Evolutionary conservation across 2,888 invertebrate species (phyloP).

Genomic region (Polymixis flavicincta): DNA sequence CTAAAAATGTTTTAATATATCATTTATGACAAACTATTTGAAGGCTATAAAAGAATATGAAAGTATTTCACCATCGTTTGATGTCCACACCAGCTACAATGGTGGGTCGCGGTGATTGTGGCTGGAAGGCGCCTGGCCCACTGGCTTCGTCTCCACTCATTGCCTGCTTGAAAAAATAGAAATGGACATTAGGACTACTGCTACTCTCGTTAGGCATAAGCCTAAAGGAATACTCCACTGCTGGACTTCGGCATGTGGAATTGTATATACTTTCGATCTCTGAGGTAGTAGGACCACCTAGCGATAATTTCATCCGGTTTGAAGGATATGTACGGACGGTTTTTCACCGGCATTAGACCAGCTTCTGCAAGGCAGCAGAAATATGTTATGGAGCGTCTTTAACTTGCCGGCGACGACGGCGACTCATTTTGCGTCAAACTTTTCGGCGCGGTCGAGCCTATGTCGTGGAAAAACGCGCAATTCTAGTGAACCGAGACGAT

Average conservation of each 20-base stretch:
- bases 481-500: neutral
- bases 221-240: no score
- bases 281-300: neutral
- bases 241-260: neutral
- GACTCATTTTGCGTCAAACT: neutral
- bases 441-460: neutral
- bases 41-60: neutral
- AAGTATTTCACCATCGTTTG: slow-evolving; percentile 76
- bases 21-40: neutral
- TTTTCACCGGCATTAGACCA: neutral
- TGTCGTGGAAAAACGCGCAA: neutral
- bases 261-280: neutral
- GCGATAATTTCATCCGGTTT: neutral
- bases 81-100: slow-evolving; percentile 71
- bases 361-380: neutral
- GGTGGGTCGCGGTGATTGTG: slow-evolving; percentile 74
- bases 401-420: neutral
- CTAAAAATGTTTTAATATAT: neutral
- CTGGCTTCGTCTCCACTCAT: slow-evolving; percentile 75
- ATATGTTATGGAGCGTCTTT: neutral
- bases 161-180: slow-evolving; percentile 51
- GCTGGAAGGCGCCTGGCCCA: slow-evolving; percentile 65
- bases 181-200: neutral
- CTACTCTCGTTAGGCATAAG: neutral
- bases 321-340: neutral